phyloP scores from a whole-genome alignment of 2,113 vertebrate species.

The Setophaga petechia region DNA sequence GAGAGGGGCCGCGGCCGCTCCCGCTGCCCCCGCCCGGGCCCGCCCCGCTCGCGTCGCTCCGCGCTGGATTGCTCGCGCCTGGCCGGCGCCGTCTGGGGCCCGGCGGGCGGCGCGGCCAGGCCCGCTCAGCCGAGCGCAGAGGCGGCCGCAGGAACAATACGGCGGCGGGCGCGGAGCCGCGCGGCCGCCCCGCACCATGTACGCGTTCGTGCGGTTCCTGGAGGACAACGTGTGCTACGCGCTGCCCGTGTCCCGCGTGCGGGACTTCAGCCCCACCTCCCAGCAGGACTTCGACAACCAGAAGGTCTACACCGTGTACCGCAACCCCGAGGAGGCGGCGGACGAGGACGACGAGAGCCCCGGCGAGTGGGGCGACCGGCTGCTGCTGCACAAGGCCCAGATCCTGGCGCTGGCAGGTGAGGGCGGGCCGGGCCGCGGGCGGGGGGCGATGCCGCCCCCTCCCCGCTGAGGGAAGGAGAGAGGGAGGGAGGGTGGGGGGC shows the following conservation, averaged over 20 bases:
- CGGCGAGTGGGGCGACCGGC: conserved; percentile 79
- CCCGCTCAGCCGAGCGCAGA: conserved; percentile 84
- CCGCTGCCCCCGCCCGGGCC: not conserved
- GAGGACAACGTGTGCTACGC: conserved; percentile 96
- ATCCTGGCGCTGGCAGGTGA: conserved; percentile 97
- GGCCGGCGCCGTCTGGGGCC: not conserved
- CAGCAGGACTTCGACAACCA: conserved; percentile 93
- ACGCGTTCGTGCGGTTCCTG: conserved; percentile 94
- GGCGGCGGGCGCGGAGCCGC: conserved; percentile 21
- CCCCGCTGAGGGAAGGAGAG: not conserved
- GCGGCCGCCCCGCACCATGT: conserved; percentile 79
- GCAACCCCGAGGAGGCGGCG: conserved; percentile 72
- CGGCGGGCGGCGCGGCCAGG: conserved; percentile 62
- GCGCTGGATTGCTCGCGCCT: conserved; percentile 67
- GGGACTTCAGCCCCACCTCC: conserved; percentile 90
- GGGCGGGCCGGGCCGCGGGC: conserved; percentile 20
- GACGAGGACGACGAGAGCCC: conserved; percentile 47
- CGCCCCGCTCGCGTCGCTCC: conserved; percentile 18
- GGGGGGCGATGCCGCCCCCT: not conserved
- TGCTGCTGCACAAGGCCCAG: conserved; percentile 87
- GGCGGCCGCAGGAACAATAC: conserved; percentile 63
- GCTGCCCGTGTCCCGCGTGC: conserved; percentile 87
- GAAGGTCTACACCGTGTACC: conserved; percentile 95
- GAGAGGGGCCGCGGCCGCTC: too few species aligned
- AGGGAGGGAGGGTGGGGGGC: not conserved